A percentile compares a stretch with the other conserved stretches of the same genome.
Evolutionary conservation across 2,888 invertebrate genomes (phyloP).

Genomic region (Rhogogaster chlorosoma): DNA sequence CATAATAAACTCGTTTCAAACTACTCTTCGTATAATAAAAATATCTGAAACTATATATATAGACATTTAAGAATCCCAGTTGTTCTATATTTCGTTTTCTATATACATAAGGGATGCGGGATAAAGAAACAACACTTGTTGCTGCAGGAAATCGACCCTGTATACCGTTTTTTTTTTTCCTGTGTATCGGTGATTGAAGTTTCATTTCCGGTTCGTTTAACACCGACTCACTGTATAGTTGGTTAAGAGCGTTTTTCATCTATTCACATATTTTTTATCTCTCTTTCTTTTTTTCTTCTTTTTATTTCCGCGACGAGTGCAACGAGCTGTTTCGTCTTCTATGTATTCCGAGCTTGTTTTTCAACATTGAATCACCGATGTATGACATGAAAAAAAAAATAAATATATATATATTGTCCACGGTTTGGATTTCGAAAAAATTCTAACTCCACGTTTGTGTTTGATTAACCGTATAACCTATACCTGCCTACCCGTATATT

Average conservation of each 20-base stretch:
- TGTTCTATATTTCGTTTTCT: neutral
- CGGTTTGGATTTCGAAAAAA: no score
- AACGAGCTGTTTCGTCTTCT: no score
- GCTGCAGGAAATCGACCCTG: neutral
- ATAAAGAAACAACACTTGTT: conserved; percentile 37
- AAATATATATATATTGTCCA: neutral
- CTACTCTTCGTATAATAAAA: neutral
- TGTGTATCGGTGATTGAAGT: neutral
- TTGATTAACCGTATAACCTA: neutral
- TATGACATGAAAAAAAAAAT: no score
- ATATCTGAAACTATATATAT: neutral
- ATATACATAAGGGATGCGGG: neutral
- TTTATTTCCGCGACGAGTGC: no score
- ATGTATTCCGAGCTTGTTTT: no score
- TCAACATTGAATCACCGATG: no score
- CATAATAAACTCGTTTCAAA: neutral
- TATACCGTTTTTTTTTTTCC: neutral
- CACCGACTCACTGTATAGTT: neutral
- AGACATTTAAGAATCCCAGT: neutral
- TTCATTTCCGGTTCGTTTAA: conserved; percentile 8
- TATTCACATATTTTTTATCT: neutral
- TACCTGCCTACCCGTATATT: conserved; percentile 15
- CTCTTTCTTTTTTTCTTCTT: neutral
- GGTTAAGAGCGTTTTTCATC: neutral
- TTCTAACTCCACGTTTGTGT: neutral